Evolutionary conservation across 2,888 invertebrate species (phyloP), one percentile per base, ranked within the genome.

Genomic region (Choreutis nemorana): DNA sequence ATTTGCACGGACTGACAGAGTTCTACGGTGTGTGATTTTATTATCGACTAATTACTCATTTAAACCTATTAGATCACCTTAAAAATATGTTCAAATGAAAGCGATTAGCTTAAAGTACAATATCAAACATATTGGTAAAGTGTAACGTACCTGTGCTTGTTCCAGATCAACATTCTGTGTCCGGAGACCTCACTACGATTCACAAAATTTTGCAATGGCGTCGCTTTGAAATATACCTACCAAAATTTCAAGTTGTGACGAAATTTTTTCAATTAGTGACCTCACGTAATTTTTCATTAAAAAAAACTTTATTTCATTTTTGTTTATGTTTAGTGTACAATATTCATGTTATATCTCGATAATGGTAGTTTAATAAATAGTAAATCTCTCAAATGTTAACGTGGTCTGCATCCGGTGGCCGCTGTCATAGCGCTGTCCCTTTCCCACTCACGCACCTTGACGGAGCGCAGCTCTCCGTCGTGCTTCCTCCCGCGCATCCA

Each of bases 1-100:
- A 85, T 86, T 84, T 83, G 81, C 81, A 80, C 79, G 82, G 83
- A 81, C 82, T 77, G 83, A 84, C 84, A 83, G 83, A 82, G 82
- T 80, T 68, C 78, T 63, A 77, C 78, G 80, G 81, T 80, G 67
- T 63, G 81, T 80, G 72, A 66, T 60, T 72, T 71, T 63, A 63
- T 64, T 62, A 56, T 64, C 45, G 42, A 52, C 42, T 57, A 63
- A 45, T 62, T 62, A 51, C n/a, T 50, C 50, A 60, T 62, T 50
- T 57, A 73, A 80, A 81, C 64, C 72, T 58, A 55, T 64, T 56
- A 60, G 73, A 72, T 56, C 48, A 38, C 31, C 29, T 45, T 45
- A 59, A 67, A 77, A 70, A 79, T 75, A 72, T 66, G 54, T 50
- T 53, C 59, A 72, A 71, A 65, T 46, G 48, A 59, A 48, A 65